A percentile compares a stretch with the other conserved stretches of the same genome.
Conservation (phyloP, 1,140 invertebrate genomes). For the Drosophila repletoides region DNA sequence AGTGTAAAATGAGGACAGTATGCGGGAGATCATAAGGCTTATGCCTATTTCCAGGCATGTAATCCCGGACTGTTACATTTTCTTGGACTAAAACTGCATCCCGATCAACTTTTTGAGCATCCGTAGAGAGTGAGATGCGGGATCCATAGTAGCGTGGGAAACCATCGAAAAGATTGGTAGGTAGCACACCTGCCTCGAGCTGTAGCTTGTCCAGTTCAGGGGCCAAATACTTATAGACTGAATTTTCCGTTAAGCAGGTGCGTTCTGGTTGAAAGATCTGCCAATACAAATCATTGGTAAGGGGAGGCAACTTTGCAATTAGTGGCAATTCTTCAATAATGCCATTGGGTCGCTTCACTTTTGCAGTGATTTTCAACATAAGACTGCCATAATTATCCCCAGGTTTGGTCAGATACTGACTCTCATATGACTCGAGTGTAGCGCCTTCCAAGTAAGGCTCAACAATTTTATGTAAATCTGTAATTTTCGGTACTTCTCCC, state of each 20-base stretch:
- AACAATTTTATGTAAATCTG: constrained; percentile 57
- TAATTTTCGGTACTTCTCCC: constrained; percentile 67
- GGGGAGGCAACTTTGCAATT: constrained; percentile 85
- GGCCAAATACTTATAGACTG: constrained; percentile 84
- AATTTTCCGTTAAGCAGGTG: constrained; percentile 85
- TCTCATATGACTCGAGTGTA: constrained; percentile 50
- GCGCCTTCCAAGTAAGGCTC: constrained; percentile 58
- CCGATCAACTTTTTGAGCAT: constrained; percentile 83
- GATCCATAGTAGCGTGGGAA: constrained; percentile 84
- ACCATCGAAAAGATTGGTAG: constrained; percentile 81
- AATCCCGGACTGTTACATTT: constrained; percentile 84
- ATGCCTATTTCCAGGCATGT: constrained; percentile 83
- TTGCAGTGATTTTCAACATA: constrained; percentile 82
- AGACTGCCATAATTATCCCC: constrained; percentile 86
- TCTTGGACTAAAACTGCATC: constrained; percentile 85
- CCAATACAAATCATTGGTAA: constrained; percentile 84
- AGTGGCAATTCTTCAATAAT: constrained; percentile 81
- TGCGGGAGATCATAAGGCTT: constrained; percentile 83
- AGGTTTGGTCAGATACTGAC: constrained; percentile 82
- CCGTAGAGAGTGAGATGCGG: constrained; percentile 82
- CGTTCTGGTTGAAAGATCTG: constrained; percentile 84
- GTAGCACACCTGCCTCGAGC: constrained; percentile 81
- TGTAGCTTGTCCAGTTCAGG: constrained; percentile 84
- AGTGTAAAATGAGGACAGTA: constrained; percentile 82
- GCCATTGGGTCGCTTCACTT: constrained; percentile 49